A percentile compares a stretch with the other conserved stretches of the same genome.
Conservation (phyloP, 2,797 vertebrate species). For the Danio tinwini region DNA sequence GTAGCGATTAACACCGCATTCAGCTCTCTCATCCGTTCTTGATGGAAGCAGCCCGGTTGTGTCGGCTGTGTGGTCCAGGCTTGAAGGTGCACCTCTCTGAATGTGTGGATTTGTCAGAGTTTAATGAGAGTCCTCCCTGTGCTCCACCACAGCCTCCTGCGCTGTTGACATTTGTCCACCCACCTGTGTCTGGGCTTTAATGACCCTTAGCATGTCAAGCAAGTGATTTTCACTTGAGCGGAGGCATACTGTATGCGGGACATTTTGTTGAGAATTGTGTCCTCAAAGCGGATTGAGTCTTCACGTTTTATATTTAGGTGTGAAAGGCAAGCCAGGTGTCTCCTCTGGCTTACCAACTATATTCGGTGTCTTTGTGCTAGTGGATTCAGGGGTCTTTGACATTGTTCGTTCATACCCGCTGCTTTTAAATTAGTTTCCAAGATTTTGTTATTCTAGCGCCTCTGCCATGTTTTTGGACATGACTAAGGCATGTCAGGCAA, state of each 20-base stretch:
- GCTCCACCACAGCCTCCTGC: conserved; percentile 17
- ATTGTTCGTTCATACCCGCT: conserved; percentile 9
- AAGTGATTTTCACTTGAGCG: conserved; percentile 18
- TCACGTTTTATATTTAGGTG: conserved; percentile 47
- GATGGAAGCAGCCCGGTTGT: background rate
- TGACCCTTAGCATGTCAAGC: conserved; percentile 43
- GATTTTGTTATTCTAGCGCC: conserved; percentile 19
- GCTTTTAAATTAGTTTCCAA: conserved; percentile 11
- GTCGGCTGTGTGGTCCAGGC: background rate
- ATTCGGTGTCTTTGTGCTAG: conserved; percentile 28
- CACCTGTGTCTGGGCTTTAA: conserved; percentile 41
- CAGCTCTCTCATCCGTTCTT: conserved; percentile 9
- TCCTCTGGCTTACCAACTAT: background rate
- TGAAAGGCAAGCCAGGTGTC: conserved; percentile 35
- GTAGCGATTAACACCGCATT: conserved; percentile 15
- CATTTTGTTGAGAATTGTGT: conserved; percentile 38
- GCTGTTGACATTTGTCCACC: conserved; percentile 49
- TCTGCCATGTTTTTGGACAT: conserved; percentile 17
- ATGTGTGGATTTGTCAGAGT: conserved; percentile 40
- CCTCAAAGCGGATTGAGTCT: conserved; percentile 39
- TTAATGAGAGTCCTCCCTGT: conserved; percentile 49
- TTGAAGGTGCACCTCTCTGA: conserved; percentile 21
- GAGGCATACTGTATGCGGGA: background rate
- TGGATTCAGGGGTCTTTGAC: conserved; percentile 1
- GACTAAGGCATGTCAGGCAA: conserved; percentile 39